Conservation (phyloP, 2,888 invertebrate species). For the Pardosa pseudoannulata region DNA sequence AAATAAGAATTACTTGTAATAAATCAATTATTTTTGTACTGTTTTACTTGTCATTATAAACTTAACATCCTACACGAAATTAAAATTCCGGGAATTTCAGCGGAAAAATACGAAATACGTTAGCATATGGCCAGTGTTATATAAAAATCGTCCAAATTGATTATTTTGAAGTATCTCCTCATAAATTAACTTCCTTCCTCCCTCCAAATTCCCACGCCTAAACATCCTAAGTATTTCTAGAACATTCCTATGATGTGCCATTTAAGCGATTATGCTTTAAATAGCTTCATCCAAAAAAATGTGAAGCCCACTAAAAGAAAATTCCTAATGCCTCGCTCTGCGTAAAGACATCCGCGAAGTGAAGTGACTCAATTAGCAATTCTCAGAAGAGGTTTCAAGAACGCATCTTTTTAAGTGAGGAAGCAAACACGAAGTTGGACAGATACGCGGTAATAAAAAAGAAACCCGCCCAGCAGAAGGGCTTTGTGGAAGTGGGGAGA, state of each 20-base stretch:
- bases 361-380: conserved; percentile 66
- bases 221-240: neutral
- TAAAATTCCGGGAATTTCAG: no score
- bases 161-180: no score
- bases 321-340: conserved; percentile 24
- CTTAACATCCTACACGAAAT: no score
- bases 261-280: neutral
- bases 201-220: neutral
- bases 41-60: no score
- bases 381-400: conserved; percentile 46
- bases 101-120: no score
- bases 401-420: conserved; percentile 58
- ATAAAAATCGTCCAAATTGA: no score
- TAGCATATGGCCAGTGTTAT: no score
- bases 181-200: no score
- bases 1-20: no score
- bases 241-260: neutral
- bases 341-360: conserved; percentile 45
- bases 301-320: neutral
- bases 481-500: conserved; percentile 39
- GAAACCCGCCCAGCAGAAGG: conserved; percentile 22
- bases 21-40: no score
- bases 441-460: conserved; percentile 55
- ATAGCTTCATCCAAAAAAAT: conserved; percentile 3
- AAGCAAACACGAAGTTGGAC: conserved; percentile 51